Evolutionary conservation across 2,113 vertebrate species (phyloP), one percentile per base, ranked within the genome.

Genomic region (Anoura caudifer): DNA sequence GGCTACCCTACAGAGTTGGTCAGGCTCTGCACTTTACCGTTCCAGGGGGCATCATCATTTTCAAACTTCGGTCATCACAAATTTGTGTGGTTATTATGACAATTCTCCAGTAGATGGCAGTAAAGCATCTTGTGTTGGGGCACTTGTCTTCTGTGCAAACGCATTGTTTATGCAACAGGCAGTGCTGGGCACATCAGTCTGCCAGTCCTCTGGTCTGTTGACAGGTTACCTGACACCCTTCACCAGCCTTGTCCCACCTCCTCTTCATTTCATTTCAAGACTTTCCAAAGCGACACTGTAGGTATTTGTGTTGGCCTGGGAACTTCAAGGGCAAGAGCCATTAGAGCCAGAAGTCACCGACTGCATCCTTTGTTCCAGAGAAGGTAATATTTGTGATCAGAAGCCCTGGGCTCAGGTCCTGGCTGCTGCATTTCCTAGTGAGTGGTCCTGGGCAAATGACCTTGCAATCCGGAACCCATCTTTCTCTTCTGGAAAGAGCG

Each of bases 51-150:
- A 17, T 41, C 26, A 17, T 41, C 3, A 7, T 96, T 83, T 85
- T 87, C 81, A 54, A 15, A 24, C 31, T 69, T 63, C 5, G 26
- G 45, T 31, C 17, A 70, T 33, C 45, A 7, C 3, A 28, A 31
- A 90, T 65, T 33, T 88, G 56, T 17, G n/a, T 45, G 41, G 20
- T 69, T 72, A 45, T 85, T 82, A 41, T 50, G 67, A 61, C 47
- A 59, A 8, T 13, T 47, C 59, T 61, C 96, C 97, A 94, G 94
- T 90, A 98, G 97, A 80, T 97, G 97, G 96, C 97, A 92, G 92
- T 97, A 96, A 82, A 97, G 59, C 77, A 75, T 67, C 96, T 96
- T 38, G 41, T 76, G 72, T 81, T 67, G 41, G 22, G 22, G 12
- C 28, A 24, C 28, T n/a, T 45, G 45, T n/a, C 22, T 22, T 20